Evolutionary conservation across 1,140 invertebrate genomes (phyloP), one percentile per base, ranked within the genome.

Genomic region (Scylla paramamosain): DNA sequence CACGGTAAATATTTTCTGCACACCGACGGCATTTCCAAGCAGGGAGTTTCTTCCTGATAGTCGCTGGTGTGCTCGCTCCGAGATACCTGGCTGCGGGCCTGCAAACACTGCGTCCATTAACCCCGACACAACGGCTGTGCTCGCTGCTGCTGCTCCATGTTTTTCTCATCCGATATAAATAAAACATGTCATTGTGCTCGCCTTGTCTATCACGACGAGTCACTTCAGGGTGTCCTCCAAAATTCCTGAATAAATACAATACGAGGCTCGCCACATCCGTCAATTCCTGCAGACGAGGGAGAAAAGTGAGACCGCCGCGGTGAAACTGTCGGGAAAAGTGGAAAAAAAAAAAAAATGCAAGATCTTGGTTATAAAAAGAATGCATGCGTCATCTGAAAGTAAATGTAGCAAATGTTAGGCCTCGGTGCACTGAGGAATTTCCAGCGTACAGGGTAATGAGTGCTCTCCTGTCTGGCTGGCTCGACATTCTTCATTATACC

Each of bases 401-500:
- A 59, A 14, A 59, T 59, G 52, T 20, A 59, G 67, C 20, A 77
- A 77, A 77, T 77, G 20, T n/a, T 77, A n/a, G 20, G 67, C 20
- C 67, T 77, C n/a, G 67, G 67, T 77, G 20, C 20, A n/a, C 20
- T 7, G 67, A 77, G 67, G 6, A 77, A 77, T n/a, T 77, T 20
- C 67, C 67, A n/a, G 67, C 4, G 67, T 16, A 77, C 67, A 77
- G 67, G 6, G 67, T 77, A 77, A 77, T 77, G 67, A 77, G 67
- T 77, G 67, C 67, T 77, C 25, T 77, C 67, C 6, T n/a, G 67
- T 77, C 67, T 25, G 20, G n/a, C 6, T 77, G n/a, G 25, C 20
- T 77, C 67, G n/a, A n/a, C 67, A 77, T 77, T 25, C 67, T 77
- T 77, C 67, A 77, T 77, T 77, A 77, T 77, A n/a, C 67, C n/a